Conservation (phyloP, 1,140 invertebrate species). For the Megathymus violae region DNA sequence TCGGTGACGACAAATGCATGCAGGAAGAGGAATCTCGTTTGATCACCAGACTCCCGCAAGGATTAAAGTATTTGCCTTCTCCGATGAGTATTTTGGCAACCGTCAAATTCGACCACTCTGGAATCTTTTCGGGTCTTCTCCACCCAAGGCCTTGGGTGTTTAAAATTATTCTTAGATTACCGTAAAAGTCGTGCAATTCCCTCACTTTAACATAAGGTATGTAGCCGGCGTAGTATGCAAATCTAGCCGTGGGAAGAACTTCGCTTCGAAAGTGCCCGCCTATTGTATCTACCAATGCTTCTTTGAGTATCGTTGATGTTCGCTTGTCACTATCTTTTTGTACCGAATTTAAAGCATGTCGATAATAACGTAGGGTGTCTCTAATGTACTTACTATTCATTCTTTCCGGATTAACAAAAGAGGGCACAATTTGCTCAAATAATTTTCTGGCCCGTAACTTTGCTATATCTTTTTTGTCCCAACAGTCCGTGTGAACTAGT, state of each 20-base stretch:
- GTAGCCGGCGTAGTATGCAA: slow-evolving; percentile 86
- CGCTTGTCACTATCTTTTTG: slow-evolving; percentile 68
- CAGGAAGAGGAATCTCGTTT: slow-evolving; percentile 69
- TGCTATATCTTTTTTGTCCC: slow-evolving; percentile 76
- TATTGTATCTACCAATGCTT: slow-evolving; percentile 82
- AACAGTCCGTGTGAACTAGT: slow-evolving; percentile 60
- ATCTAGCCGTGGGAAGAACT: slow-evolving; percentile 83
- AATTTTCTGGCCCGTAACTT: slow-evolving; percentile 75
- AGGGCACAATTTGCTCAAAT: slow-evolving; percentile 74
- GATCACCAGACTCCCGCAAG: slow-evolving; percentile 56
- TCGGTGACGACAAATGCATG: slow-evolving; percentile 64
- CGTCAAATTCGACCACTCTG: slow-evolving; percentile 60
- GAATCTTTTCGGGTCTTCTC: slow-evolving; percentile 68
- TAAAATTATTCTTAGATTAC: slow-evolving; percentile 83
- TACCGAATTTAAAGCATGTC: slow-evolving; percentile 77
- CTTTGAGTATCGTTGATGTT: slow-evolving; percentile 78
- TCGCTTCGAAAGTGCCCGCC: slow-evolving; percentile 84
- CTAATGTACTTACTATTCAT: slow-evolving; percentile 72
- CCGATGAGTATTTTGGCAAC: slow-evolving; percentile 64
- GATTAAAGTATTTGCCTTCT: slow-evolving; percentile 53
- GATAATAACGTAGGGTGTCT: slow-evolving; percentile 82
- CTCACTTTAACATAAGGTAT: slow-evolving; percentile 83
- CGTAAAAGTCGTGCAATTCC: slow-evolving; percentile 83
- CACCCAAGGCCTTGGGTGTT: slow-evolving; percentile 85
- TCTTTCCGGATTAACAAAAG: slow-evolving; percentile 58